phyloP scores from a whole-genome alignment of 1,140 invertebrate species.

The Cherax destructor region DNA sequence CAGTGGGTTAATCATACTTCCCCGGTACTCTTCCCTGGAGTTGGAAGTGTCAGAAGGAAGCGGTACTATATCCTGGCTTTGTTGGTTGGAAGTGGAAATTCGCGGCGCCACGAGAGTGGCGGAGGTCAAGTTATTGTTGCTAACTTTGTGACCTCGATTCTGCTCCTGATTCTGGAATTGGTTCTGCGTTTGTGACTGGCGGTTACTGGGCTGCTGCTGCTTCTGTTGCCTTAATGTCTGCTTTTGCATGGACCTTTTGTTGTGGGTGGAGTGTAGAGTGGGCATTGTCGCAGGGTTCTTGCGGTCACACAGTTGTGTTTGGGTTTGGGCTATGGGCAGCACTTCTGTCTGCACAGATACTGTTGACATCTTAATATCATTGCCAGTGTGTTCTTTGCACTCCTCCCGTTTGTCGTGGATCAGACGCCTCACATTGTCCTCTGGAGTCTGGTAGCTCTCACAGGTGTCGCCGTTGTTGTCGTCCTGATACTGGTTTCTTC shows the following conservation, averaged over 20 bases:
- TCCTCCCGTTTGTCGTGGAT: constrained; percentile 35
- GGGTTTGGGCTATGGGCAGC: constrained; percentile 11
- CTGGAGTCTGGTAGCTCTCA: constrained; percentile 62
- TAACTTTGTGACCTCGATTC: not conserved
- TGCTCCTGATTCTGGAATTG: no score
- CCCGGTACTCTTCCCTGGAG: constrained; percentile 52
- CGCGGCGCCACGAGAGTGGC: constrained; percentile 57
- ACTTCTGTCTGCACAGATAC: constrained; percentile 65
- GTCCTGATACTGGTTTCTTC: constrained; percentile 13
- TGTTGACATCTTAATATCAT: constrained; percentile 70
- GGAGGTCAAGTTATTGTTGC: constrained; percentile 56
- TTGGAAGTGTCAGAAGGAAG: constrained; percentile 67
- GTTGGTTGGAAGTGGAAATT: not conserved
- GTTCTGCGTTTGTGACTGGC: not conserved
- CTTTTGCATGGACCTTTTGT: not conserved
- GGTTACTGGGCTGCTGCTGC: not conserved
- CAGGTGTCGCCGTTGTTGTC: constrained; percentile 52
- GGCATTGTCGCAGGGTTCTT: not conserved
- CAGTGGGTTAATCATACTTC: constrained; percentile 47
- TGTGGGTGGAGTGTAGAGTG: not conserved
- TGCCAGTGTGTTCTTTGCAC: constrained; percentile 59
- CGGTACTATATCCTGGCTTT: constrained; percentile 40
- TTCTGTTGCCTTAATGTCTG: not conserved
- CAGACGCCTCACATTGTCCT: constrained; percentile 17
- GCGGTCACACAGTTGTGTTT: not conserved